A percentile compares a stretch with the other conserved stretches of the same genome.
These are phyloP conservation scores for Eledona agricola DNA, from an alignment of 2,888 invertebrate species.

Conservation along the genomic window DNA sequence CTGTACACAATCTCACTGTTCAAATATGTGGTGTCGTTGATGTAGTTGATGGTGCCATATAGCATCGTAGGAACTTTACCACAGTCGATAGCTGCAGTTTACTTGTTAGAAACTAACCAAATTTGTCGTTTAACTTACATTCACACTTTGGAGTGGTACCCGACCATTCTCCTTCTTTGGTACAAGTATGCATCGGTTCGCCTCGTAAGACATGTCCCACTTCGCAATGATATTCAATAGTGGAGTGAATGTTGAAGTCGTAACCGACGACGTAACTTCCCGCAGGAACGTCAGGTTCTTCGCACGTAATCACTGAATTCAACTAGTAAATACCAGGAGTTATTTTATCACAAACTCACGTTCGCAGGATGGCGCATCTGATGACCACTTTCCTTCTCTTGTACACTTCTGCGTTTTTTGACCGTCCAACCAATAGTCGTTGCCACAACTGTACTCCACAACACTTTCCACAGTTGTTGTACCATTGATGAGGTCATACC, in stretches of 20 bases:
- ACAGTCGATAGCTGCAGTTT: slow-evolving; percentile 80
- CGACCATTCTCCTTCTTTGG: slow-evolving; percentile 84
- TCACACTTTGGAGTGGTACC: slow-evolving; percentile 83
- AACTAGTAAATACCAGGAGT: slow-evolving; percentile 10
- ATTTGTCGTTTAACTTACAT: slow-evolving; percentile 67
- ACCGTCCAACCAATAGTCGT: slow-evolving; percentile 85
- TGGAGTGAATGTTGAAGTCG: slow-evolving; percentile 88
- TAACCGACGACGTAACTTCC: slow-evolving; percentile 90
- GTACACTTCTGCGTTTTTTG: slow-evolving; percentile 77
- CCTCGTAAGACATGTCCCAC: slow-evolving; percentile 83
- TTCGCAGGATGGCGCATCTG: slow-evolving; percentile 86
- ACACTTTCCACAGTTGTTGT: slow-evolving; percentile 84
- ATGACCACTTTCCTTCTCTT: slow-evolving; percentile 87
- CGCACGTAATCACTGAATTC: slow-evolving; percentile 80
- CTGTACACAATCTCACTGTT: slow-evolving; percentile 83
- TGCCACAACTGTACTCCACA: slow-evolving; percentile 81
- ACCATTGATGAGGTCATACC: slow-evolving; percentile 75
- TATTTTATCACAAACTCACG: slow-evolving; percentile 64
- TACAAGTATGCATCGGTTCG: slow-evolving; percentile 74
- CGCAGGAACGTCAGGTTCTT: slow-evolving; percentile 84
- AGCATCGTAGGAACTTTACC: slow-evolving; percentile 82
- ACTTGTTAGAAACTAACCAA: slow-evolving; percentile 4
- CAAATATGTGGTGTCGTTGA: slow-evolving; percentile 81
- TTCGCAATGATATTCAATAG: slow-evolving; percentile 89
- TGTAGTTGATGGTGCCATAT: slow-evolving; percentile 79